phyloP scores from a whole-genome alignment of 2,888 invertebrate genomes.

The Hemicrepidius hirtus region DNA sequence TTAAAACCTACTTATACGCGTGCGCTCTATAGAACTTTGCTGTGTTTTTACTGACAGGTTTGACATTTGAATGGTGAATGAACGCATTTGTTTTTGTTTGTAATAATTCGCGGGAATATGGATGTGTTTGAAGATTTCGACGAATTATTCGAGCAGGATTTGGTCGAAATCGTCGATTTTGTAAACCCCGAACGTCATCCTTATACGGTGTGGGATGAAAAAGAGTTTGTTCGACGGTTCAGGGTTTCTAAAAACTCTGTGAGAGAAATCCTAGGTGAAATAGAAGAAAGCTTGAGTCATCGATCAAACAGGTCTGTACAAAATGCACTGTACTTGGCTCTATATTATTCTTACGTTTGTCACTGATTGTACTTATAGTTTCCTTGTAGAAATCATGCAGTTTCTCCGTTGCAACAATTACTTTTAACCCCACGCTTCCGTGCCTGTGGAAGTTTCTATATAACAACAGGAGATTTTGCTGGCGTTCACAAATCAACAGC shows the following conservation, averaged over 20 bases:
- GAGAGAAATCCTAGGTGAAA: not conserved
- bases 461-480: constrained; percentile 30
- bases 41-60: no score
- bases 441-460: constrained; percentile 33
- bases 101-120: no score
- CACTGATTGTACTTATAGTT: not conserved
- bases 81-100: no score
- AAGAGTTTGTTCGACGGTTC: constrained; percentile 15
- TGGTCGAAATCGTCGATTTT: not conserved
- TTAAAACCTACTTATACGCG: no score
- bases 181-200: constrained; percentile 2
- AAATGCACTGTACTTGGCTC: no score
- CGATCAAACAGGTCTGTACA: not conserved
- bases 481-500: constrained; percentile 36
- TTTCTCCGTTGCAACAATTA: constrained; percentile 28
- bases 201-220: constrained; percentile 19
- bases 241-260: not conserved
- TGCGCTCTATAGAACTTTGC: no score
- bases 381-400: constrained; percentile 25
- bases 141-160: not conserved
- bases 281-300: not conserved
- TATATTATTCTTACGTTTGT: no score
- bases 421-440: constrained; percentile 23
- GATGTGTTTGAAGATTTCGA: constrained; percentile 14
- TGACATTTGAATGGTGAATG: no score